phyloP scores from a whole-genome alignment of 2,113 vertebrate species.

The Hyaena hyaena region DNA sequence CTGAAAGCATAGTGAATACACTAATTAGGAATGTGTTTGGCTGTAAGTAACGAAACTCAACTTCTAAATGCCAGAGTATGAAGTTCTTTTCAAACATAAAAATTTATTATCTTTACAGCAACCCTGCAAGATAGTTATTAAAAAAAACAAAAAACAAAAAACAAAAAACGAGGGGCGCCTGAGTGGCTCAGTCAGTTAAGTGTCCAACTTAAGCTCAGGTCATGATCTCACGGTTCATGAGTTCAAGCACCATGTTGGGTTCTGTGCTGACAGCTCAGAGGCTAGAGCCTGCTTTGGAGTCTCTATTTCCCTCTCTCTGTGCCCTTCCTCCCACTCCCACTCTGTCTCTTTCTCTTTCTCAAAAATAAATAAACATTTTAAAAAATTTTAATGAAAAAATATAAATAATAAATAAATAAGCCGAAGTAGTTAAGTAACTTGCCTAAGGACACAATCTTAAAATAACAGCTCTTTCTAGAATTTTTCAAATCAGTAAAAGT shows the following conservation, averaged over 20 bases:
- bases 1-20: background rate
- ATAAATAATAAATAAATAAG: background rate
- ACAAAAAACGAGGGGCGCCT: background rate
- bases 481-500: slow-evolving; percentile 31
- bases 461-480: slow-evolving; percentile 38
- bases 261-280: no score
- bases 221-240: no score
- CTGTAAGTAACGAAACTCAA: slow-evolving; percentile 15
- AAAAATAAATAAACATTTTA: no score
- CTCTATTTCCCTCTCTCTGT: no score
- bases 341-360: no score
- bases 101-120: slow-evolving; percentile 45
- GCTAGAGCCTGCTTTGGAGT: no score
- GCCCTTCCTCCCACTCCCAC: no score
- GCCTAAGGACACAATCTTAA: slow-evolving; percentile 13
- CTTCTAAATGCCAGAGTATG: background rate
- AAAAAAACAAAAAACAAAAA: background rate
- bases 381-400: no score
- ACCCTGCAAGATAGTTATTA: background rate
- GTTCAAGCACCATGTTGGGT: no score
- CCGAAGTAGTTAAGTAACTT: slow-evolving; percentile 27
- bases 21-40: slow-evolving; percentile 43
- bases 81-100: slow-evolving; percentile 4
- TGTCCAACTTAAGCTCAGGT: no score
- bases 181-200: no score